Evolutionary conservation across 2,113 vertebrate genomes (phyloP), one percentile per base, ranked within the genome.

Genomic region (Stictonetta naevosa): DNA sequence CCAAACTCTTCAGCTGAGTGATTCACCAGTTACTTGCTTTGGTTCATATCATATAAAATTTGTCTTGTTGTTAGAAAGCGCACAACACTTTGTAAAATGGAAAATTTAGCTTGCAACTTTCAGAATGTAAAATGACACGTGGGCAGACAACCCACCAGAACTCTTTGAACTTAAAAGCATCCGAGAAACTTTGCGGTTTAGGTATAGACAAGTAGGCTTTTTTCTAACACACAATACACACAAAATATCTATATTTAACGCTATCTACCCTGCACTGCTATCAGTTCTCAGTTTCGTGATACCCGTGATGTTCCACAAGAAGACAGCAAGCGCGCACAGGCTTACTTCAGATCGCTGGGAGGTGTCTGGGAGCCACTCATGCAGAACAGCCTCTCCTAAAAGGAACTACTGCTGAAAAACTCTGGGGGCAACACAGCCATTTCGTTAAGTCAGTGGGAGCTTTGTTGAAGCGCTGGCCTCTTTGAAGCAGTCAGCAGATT

Each of bases 391-490:
- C 8, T 88, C 40, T 68, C 75, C 28, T 53, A 13, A 11, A 0
- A 13, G 40, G 46, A 68, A 33, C 15, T 25, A 42, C 76, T 9
- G 31, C 26, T 6, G 66, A 86, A 88, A 66, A 86, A 11, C 6
- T 59, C 74, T 36, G 0, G 1, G 21, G 29, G 25, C 36, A 83
- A 83, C 28, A 23, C 5, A 28, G 17, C 15, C 0, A 2, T 36
- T 83, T 75, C 36, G 53, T 40, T 21, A n/a, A 33, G 18, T 31
- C 52, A 62, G 20, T 0, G 68, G 48, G 15, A 95, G 38, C n/a
- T 82, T 75, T 69, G 79, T 7, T 50, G 50, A 50, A 50, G 50
- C 13, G 11, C 23, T 50, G 50, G 11, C 50, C 50, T 52, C 23
- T 52, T 52, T 26, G 50, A 52, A 52, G 50, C 23, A 4, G 7